phyloP scores from a whole-genome alignment of 2,888 invertebrate species.

The Formica aserva region DNA sequence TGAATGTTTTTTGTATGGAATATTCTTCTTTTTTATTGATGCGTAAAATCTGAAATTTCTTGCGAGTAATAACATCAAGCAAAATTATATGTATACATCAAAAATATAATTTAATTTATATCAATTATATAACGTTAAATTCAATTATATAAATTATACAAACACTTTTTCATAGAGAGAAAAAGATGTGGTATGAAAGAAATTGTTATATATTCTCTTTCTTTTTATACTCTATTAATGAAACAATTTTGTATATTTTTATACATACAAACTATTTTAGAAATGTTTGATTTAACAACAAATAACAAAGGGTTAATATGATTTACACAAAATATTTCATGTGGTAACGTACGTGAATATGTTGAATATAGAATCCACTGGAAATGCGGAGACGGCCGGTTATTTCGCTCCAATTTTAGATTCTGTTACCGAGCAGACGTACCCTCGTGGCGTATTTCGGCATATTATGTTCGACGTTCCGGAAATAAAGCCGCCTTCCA shows the following conservation, averaged over 20 bases:
- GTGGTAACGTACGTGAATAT: neutral
- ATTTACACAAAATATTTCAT: neutral
- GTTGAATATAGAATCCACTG: neutral
- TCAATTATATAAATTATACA: neutral
- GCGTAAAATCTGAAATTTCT: neutral
- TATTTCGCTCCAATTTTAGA: slow-evolving; percentile 39
- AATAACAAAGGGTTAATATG: neutral
- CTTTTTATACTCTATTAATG: neutral
- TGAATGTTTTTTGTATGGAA: neutral
- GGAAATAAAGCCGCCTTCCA: slow-evolving; percentile 70
- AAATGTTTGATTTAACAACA: neutral
- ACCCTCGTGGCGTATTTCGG: slow-evolving; percentile 57
- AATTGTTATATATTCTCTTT: neutral
- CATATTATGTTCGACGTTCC: slow-evolving; percentile 59
- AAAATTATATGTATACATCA: neutral
- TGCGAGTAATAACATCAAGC: neutral
- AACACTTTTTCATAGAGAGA: neutral
- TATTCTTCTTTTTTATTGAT: neutral
- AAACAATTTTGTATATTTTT: neutral
- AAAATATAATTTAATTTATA: neutral
- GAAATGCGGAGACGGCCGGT: neutral
- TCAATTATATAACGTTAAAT: neutral
- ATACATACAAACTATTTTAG: neutral
- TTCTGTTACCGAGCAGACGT: slow-evolving; percentile 17
- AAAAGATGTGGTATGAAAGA: neutral